Evolutionary conservation across 2,113 vertebrate genomes (phyloP), one percentile per base, ranked within the genome.

Genomic region (Dipodomys stephensi): DNA sequence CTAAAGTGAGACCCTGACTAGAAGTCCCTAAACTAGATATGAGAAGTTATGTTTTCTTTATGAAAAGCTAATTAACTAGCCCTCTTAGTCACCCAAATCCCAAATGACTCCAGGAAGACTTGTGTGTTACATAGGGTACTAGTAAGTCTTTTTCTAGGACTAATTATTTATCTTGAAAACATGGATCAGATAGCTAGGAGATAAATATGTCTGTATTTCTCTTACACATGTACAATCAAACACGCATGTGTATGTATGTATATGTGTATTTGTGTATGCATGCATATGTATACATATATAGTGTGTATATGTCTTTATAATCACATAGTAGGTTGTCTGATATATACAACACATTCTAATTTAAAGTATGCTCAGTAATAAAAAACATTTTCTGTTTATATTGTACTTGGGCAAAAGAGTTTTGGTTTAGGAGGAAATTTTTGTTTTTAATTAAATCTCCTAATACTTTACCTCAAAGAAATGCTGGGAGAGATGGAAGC

Each of bases 381-480:
- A 72, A 9, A 39, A 81, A 25, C 7, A 32, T 57, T 89, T 85
- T 79, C 0, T 25, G 72, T 62, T 81, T 27, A 28, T 80, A 57
- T 23, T 94, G n/a, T 62, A 27, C 87, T 90, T 71, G 35, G 39
- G 22, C 46, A 60, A 19, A 76, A 22, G 68, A 57, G 13, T 72
- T 84, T 65, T 32, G 7, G 8, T 25, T 46, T 20, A 8, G 19
- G 20, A 81, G 62, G 82, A 77, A 68, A 4, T 23, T 25, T 83
- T 92, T 86, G 7, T 53, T 67, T 82, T 23, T 53, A 82, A 88
- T 90, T 93, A 46, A 53, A 73, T 73, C 76, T 85, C 22, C 5
- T 23, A 35, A 22, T 4, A 39, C 2, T 82, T 87, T 85, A 13
- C 6, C 79, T 90, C 76, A 73, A 90, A 88, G 10, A 68, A 89